Percentiles rank a stretch among this genome's conserved stretches.
Conservation (phyloP, 2,888 invertebrate genomes). For the Cremastobaeus sp. region DNA sequence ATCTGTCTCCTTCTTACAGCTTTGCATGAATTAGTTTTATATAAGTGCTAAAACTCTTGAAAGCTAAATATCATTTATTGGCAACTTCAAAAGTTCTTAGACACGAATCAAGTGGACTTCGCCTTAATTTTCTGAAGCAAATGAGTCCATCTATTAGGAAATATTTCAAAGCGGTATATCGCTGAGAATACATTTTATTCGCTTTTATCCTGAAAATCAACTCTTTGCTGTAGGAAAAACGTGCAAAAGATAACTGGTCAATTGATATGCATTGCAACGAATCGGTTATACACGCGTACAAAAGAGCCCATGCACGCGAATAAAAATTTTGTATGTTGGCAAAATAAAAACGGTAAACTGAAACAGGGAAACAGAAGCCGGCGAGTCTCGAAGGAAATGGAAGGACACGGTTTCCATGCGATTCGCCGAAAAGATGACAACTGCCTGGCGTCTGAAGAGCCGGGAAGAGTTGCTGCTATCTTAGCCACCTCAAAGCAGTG, state of each 20-base stretch:
- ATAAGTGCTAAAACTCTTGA: too few relatives aligned
- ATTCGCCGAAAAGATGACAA: conserved; percentile 53
- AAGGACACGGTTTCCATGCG: conserved; percentile 39
- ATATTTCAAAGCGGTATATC: too few relatives aligned
- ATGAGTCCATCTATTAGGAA: too few relatives aligned
- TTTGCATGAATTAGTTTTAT: too few relatives aligned
- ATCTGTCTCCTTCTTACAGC: too few relatives aligned
- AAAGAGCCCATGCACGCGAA: conserved; percentile 39
- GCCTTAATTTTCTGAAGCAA: too few relatives aligned
- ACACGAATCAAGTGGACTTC: too few relatives aligned
- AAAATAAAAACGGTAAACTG: conserved; percentile 38
- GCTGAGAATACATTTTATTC: not conserved
- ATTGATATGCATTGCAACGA: conserved; percentile 30
- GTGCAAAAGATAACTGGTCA: conserved; percentile 27
- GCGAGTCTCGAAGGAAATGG: conserved; percentile 47
- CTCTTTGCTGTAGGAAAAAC: conserved; percentile 19
- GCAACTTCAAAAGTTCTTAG: too few relatives aligned
- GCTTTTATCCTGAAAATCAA: conserved; percentile 12
- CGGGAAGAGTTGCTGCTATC: conserved; percentile 72
- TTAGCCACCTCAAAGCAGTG: conserved; percentile 79
- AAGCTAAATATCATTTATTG: too few relatives aligned
- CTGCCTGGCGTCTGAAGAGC: conserved; percentile 34
- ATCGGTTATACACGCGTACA: conserved; percentile 44
- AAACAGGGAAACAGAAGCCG: conserved; percentile 45
- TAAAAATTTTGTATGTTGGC: conserved; percentile 34